Evolutionary conservation across 2,113 vertebrate genomes (phyloP).

Genomic region (Odocoileus hemionus): DNA sequence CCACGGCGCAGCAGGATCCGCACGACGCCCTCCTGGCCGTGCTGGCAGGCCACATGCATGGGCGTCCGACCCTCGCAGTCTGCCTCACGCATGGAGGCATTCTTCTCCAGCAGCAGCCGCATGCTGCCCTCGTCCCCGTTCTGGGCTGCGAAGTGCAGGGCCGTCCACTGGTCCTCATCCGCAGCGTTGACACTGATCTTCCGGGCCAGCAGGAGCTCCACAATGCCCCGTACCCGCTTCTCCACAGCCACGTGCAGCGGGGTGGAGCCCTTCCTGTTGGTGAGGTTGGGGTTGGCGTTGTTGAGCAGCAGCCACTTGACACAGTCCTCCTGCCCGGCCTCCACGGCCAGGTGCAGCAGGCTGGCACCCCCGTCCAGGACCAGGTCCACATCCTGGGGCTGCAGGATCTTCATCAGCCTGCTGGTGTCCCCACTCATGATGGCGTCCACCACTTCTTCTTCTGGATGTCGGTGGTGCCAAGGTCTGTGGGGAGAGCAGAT

Average conservation of each 20-base stretch:
- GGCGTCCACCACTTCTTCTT: slow-evolving; percentile 93
- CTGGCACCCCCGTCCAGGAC: slow-evolving; percentile 88
- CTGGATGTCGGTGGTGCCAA: slow-evolving; percentile 88
- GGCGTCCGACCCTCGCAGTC: slow-evolving; percentile 94
- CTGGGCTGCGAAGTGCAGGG: slow-evolving; percentile 94
- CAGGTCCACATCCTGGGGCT: slow-evolving; percentile 97
- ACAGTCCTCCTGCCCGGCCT: slow-evolving; percentile 92
- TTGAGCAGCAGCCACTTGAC: slow-evolving; percentile 95
- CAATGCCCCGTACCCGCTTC: slow-evolving; percentile 85
- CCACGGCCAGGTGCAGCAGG: slow-evolving; percentile 92
- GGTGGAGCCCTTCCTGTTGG: slow-evolving; percentile 88
- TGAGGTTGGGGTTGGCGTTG: slow-evolving; percentile 91
- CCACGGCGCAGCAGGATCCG: slow-evolving; percentile 91
- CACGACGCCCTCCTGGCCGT: slow-evolving; percentile 92
- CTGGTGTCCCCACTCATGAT: slow-evolving; percentile 90
- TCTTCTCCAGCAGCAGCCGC: slow-evolving; percentile 90
- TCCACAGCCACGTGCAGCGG: slow-evolving; percentile 93
- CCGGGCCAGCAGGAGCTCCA: slow-evolving; percentile 90
- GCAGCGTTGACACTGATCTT: slow-evolving; percentile 92
- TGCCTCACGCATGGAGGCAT: slow-evolving; percentile 84
- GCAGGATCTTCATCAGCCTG: slow-evolving; percentile 97
- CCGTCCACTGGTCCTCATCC: slow-evolving; percentile 96
- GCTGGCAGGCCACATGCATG: slow-evolving; percentile 94
- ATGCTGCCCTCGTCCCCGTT: slow-evolving; percentile 92
- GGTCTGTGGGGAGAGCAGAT: slow-evolving; percentile 79